Evolutionary conservation across 2,113 vertebrate genomes (phyloP).

Genomic region (Bubo blakistoni): DNA sequence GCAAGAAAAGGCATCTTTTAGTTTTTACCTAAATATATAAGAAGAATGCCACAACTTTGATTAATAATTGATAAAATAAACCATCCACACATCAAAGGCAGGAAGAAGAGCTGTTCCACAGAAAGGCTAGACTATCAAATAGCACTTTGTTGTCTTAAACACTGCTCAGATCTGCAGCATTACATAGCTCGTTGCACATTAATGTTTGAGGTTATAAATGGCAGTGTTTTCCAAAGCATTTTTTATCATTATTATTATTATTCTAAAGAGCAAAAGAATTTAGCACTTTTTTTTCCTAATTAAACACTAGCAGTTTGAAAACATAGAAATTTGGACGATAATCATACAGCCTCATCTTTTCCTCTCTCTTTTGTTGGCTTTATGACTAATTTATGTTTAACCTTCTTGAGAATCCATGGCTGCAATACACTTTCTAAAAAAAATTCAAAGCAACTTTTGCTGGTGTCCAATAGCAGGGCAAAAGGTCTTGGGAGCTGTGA

Average conservation of each 20-base stretch:
- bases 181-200: slow-evolving; percentile 69
- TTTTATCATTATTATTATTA: background rate
- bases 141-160: slow-evolving; percentile 97
- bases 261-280: background rate
- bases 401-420: slow-evolving; percentile 79
- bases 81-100: slow-evolving; percentile 92
- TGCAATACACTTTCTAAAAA: slow-evolving; percentile 78
- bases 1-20: slow-evolving; percentile 83
- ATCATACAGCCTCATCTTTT: slow-evolving; percentile 77
- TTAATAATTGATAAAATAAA: slow-evolving; percentile 99
- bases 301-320: slow-evolving; percentile 77
- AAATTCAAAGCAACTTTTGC: slow-evolving; percentile 72
- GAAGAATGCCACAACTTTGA: slow-evolving; percentile 92
- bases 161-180: slow-evolving; percentile 77
- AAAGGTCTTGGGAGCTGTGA: slow-evolving; percentile 54
- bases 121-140: slow-evolving; percentile 91
- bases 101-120: slow-evolving; percentile 88
- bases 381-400: slow-evolving; percentile 97
- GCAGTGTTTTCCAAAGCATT: background rate
- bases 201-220: slow-evolving; percentile 70
- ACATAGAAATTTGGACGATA: slow-evolving; percentile 78
- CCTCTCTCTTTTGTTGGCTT: slow-evolving; percentile 85
- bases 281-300: slow-evolving; percentile 63
- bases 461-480: slow-evolving; percentile 55
- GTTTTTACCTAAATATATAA: slow-evolving; percentile 89